phyloP scores from a whole-genome alignment of 2,113 vertebrate species.

The Rhinopomastus cyanomelas region DNA sequence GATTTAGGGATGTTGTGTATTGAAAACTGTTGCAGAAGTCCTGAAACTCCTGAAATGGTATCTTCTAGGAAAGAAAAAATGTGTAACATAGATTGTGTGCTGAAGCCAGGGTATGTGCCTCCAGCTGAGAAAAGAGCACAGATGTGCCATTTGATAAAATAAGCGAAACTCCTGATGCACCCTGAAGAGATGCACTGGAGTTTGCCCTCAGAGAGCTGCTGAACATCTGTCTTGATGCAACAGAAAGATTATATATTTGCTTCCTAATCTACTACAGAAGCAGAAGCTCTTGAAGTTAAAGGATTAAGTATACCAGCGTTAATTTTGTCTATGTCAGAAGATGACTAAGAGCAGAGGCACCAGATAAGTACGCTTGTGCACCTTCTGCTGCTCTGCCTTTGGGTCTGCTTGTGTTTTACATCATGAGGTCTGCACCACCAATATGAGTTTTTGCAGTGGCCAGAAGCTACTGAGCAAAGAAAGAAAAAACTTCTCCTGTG shows the following conservation, averaged over 20 bases:
- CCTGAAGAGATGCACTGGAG: not conserved
- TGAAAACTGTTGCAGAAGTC: not conserved
- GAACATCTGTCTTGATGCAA: not conserved
- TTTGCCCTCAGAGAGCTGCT: not conserved
- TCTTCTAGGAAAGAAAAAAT: not conserved
- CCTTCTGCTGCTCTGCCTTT: not conserved
- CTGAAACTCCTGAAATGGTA: not conserved
- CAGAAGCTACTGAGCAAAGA: not conserved
- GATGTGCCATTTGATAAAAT: not conserved
- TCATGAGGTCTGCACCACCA: not conserved
- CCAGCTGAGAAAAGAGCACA: not conserved
- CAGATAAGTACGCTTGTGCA: accelerated
- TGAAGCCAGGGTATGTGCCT: not conserved
- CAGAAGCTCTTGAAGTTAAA: not conserved
- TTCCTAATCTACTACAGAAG: not conserved
- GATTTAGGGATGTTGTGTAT: not conserved
- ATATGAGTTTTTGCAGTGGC: not conserved
- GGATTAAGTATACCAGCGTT: not conserved
- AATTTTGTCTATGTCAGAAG: not conserved
- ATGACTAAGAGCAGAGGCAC: not conserved
- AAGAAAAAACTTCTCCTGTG: not conserved
- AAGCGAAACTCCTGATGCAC: not conserved
- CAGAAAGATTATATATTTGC: not conserved
- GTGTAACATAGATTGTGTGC: not conserved
- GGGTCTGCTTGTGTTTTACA: not conserved